Evolutionary conservation across 2,113 vertebrate species (phyloP).

Genomic region (Puffinus mauretanicus): DNA sequence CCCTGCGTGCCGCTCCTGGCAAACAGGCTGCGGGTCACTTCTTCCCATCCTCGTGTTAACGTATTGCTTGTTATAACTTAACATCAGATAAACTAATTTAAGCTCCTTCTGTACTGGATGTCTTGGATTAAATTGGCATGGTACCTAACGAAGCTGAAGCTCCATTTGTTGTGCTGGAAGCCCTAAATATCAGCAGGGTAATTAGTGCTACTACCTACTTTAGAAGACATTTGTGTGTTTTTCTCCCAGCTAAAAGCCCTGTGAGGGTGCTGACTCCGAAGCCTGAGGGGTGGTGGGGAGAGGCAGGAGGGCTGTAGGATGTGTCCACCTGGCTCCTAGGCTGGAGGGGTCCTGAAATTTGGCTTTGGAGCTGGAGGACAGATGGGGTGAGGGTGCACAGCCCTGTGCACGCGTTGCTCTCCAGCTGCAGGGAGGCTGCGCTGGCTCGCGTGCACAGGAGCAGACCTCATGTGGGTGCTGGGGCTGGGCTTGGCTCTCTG

Average conservation of each 20-base stretch:
- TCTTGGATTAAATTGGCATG: constrained; percentile 55
- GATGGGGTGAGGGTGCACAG: rapidly evolving
- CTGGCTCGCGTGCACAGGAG: neutral
- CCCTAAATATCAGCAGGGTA: constrained; percentile 61
- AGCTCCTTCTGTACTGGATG: constrained; percentile 55
- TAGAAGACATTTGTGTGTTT: neutral
- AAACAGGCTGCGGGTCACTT: neutral
- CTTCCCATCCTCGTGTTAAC: neutral
- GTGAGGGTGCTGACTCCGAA: neutral
- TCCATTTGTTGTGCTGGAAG: constrained; percentile 59
- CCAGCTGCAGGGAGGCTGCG: neutral
- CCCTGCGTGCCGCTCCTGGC: neutral
- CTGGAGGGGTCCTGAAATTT: neutral
- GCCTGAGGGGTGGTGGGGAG: no score
- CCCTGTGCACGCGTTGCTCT: rapidly evolving
- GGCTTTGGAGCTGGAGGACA: neutral
- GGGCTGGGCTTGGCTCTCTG: neutral
- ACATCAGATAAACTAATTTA: constrained; percentile 49
- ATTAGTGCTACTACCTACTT: constrained; percentile 13
- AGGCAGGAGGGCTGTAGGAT: neutral
- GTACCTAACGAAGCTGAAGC: constrained; percentile 54
- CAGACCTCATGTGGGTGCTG: neutral
- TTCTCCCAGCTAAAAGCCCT: neutral
- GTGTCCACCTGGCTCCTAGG: neutral
- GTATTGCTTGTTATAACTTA: constrained; percentile 19